Percentiles rank a stretch among this genome's conserved stretches.
phyloP scores from a whole-genome alignment of 2,888 invertebrate species.

The Auanema freiburgensis region DNA sequence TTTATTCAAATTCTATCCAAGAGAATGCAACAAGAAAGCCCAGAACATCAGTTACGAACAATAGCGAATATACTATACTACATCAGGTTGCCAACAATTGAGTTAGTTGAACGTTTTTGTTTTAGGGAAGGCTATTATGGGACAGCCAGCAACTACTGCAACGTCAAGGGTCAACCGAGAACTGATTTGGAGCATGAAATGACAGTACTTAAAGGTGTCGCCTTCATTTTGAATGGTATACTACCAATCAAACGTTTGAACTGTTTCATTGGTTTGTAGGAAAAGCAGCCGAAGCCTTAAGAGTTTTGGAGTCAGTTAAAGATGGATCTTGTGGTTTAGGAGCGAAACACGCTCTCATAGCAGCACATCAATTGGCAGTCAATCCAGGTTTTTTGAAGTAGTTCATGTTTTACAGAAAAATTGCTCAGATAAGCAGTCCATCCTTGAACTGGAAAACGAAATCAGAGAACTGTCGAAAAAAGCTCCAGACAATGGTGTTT shows the following conservation, averaged over 20 bases:
- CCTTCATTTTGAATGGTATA: conserved; percentile 24
- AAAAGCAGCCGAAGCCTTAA: conserved; percentile 51
- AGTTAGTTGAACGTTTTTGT: neutral
- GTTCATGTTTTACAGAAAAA: neutral
- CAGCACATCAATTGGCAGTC: conserved; percentile 33
- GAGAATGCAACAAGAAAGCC: too few relatives aligned
- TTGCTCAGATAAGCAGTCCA: conserved; percentile 36
- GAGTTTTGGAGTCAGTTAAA: conserved; percentile 35
- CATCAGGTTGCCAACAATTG: neutral
- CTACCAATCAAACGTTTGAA: neutral
- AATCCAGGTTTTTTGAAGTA: conserved; percentile 27
- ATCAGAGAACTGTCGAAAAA: conserved; percentile 23
- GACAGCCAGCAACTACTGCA: conserved; percentile 30
- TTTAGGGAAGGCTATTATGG: conserved; percentile 44
- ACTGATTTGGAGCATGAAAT: conserved; percentile 17
- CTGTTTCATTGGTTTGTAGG: conserved; percentile 29
- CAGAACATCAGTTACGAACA: too few relatives aligned
- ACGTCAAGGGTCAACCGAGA: conserved; percentile 19
- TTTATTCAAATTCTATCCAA: too few relatives aligned
- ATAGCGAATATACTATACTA: too few relatives aligned
- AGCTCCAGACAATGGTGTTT: conserved; percentile 12
- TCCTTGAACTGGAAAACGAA: conserved; percentile 30
- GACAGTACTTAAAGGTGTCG: conserved; percentile 31
- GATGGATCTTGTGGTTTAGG: conserved; percentile 32
- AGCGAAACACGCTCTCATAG: conserved; percentile 30